Evolutionary conservation across 2,797 vertebrate species (phyloP), one percentile per base, ranked within the genome.

Genomic region (Sebastes matsubarae): DNA sequence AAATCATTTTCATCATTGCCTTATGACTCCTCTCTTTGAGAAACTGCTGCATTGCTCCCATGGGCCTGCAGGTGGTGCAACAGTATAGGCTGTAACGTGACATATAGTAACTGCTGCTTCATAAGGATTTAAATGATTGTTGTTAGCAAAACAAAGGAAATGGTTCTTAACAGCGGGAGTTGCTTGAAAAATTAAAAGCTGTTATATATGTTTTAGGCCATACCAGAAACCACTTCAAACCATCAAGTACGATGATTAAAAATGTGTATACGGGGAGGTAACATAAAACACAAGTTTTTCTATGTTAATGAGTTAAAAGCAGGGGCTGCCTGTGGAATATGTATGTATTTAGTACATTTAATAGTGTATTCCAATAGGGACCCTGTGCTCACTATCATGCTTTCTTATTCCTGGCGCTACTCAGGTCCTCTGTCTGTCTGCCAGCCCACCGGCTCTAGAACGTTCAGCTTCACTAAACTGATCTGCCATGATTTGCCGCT

Each of bases 61-160:
- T 36, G 75, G 77, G 72, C 94, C 96, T 95, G 94, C 89, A 93
- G 95, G 94, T 95, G 96, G 96, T 93, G 95, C 93, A 93, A 92
- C 87, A 92, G 92, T 65, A 93, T 63, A 94, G 91, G 93, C 87
- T 83, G 82, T 94, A 77, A 71, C 20, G 38, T 60, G 60, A 69
- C 55, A 8, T 42, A n/a, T 10, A 71, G 77, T 72, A 68, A 78
- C 83, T 70, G 80, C 84, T 82, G 81, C 91, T 88, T 85, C 65
- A 68, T 70, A 80, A 86, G 73, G 78, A 86, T 84, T n/a, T 80
- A 86, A 90, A 87, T 80, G 60, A 90, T 82, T 90, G 85, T 86
- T 87, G 86, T 85, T 86, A 63, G 83, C 71, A 79, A 81, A 86
- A 89, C 76, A 80, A 84, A 87, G 77, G 78, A 79, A 82, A 88